Evolutionary conservation across 2,888 invertebrate genomes (phyloP).

Genomic region (Polyommatus iphigenia): DNA sequence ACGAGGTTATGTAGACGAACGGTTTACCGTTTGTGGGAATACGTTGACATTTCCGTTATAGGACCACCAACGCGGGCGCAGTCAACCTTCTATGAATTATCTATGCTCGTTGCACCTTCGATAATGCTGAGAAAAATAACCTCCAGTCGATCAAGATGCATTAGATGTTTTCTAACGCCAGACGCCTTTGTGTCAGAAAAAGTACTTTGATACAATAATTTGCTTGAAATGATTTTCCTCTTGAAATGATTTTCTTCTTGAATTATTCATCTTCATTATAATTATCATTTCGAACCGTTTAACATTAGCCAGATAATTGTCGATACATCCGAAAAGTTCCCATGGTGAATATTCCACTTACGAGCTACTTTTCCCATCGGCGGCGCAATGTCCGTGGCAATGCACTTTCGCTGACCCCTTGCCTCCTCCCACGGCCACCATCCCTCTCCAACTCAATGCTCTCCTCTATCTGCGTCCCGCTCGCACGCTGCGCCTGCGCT

Average conservation of each 20-base stretch:
- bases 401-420: constrained; percentile 80
- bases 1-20: not conserved
- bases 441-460: constrained; percentile 64
- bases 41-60: constrained; percentile 15
- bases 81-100: constrained; percentile 11
- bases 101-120: not conserved
- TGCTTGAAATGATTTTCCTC: no score
- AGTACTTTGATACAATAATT: not conserved
- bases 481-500: constrained; percentile 72
- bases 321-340: constrained; percentile 45
- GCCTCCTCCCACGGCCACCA: constrained; percentile 68
- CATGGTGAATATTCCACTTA: constrained; percentile 62
- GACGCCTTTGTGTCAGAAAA: not conserved
- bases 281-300: not conserved
- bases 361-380: constrained; percentile 74
- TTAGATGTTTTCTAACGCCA: not conserved
- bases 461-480: constrained; percentile 59
- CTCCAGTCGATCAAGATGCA: not conserved
- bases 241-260: no score
- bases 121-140: constrained; percentile 21
- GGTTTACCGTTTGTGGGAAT: constrained; percentile 1
- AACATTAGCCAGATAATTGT: constrained; percentile 30
- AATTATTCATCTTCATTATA: no score
- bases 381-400: constrained; percentile 74
- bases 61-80: not conserved